phyloP scores from a whole-genome alignment of 2,797 vertebrate genomes.

The Dermochelys coriacea region DNA sequence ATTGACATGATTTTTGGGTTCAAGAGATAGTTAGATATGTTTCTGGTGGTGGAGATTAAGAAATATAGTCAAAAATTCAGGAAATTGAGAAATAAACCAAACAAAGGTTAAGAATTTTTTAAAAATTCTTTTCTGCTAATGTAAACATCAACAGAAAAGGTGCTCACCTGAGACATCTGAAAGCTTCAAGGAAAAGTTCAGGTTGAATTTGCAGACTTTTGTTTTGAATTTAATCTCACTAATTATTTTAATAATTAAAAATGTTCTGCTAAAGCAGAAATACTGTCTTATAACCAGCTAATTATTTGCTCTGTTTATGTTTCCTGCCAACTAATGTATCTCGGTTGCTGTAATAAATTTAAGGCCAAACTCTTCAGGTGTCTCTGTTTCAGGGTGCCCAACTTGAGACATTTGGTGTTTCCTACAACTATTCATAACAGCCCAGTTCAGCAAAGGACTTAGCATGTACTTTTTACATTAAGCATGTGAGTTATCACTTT shows the following conservation, averaged over 20 bases:
- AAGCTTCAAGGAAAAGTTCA: slow-evolving; percentile 76
- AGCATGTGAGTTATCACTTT: neutral
- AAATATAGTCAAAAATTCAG: neutral
- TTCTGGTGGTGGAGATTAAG: neutral
- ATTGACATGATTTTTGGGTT: neutral
- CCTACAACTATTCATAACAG: neutral
- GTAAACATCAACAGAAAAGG: slow-evolving; percentile 61
- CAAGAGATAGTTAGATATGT: neutral
- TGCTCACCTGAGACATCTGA: slow-evolving; percentile 68
- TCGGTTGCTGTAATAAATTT: slow-evolving; percentile 55
- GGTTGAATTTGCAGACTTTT: slow-evolving; percentile 65
- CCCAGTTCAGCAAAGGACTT: neutral
- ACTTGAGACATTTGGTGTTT: accelerated
- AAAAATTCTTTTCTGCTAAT: slow-evolving; percentile 36
- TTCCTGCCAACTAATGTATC: slow-evolving; percentile 72
- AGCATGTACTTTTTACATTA: neutral
- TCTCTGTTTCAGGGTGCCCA: neutral
- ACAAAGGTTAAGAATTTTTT: neutral
- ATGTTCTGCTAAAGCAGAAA: slow-evolving; percentile 70
- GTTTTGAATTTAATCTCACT: slow-evolving; percentile 72
- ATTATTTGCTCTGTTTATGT: slow-evolving; percentile 77
- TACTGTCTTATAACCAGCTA: slow-evolving; percentile 71
- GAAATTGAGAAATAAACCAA: neutral
- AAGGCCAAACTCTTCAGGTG: neutral
- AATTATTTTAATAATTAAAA: slow-evolving; percentile 83